These are phyloP conservation scores for Theonella swinhoei DNA, from an alignment of 37 sponge, comb jelly and placozoan species.

Conservation along the genomic window DNA sequence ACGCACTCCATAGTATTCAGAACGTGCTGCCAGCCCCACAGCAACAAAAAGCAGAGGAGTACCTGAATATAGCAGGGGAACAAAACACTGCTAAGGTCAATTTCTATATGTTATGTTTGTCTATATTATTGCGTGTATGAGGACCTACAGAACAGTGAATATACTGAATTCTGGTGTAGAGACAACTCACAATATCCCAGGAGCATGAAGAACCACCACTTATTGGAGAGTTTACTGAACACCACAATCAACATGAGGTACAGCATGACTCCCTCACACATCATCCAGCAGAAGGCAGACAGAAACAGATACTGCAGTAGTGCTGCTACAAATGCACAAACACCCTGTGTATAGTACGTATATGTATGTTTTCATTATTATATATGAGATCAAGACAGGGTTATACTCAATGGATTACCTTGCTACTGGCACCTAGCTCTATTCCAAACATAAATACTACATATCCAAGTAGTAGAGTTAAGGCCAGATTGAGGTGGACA, in stretches of 20 bases:
- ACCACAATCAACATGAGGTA: constrained; percentile 61
- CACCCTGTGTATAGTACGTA: constrained; percentile 4
- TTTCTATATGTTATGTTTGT: too few relatives aligned
- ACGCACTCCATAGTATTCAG: constrained; percentile 14
- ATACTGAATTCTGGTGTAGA: too few relatives aligned
- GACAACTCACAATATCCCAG: constrained; percentile 49
- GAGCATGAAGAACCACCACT: constrained; percentile 51
- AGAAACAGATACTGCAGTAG: constrained; percentile 53
- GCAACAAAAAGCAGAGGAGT: constrained; percentile 23
- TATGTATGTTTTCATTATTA: not conserved
- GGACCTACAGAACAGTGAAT: too few relatives aligned
- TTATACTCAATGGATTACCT: not conserved
- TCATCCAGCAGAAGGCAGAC: constrained; percentile 56
- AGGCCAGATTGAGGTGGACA: constrained; percentile 10
- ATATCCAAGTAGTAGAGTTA: constrained; percentile 13
- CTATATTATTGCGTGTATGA: too few relatives aligned
- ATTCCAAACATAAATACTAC: constrained; percentile 19
- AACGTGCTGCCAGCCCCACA: not conserved
- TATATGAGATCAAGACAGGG: too few relatives aligned
- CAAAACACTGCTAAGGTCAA: too few relatives aligned
- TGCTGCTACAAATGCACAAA: constrained; percentile 41
- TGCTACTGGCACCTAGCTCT: constrained; percentile 6
- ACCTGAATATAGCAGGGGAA: not conserved
- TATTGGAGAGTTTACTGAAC: constrained; percentile 40
- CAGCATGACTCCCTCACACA: constrained; percentile 66